These are phyloP conservation scores for Cherax quadricarinatus DNA, from an alignment of 1,140 invertebrate genomes.

Conservation along the genomic window DNA sequence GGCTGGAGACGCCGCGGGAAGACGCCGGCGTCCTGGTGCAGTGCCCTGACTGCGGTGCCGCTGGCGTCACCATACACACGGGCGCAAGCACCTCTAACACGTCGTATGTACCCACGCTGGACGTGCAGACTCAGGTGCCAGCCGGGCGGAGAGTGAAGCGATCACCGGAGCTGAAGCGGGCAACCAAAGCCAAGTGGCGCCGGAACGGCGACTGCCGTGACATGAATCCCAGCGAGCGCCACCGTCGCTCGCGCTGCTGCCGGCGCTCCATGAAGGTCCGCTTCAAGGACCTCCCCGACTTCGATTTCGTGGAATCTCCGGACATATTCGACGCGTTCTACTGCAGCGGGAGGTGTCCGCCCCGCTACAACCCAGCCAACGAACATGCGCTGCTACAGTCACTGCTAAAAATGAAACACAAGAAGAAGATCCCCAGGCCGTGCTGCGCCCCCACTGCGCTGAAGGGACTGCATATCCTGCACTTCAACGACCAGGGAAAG, in stretches of 20 bases:
- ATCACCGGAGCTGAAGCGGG: constrained; percentile 35
- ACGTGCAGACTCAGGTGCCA: constrained; percentile 55
- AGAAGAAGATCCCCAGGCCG: constrained; percentile 49
- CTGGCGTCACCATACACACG: constrained; percentile 61
- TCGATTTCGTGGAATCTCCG: constrained; percentile 54
- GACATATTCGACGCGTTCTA: constrained; percentile 52
- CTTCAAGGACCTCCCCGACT: constrained; percentile 57
- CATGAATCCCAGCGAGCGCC: constrained; percentile 27
- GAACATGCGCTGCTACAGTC: constrained; percentile 57
- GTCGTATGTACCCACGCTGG: constrained; percentile 56
- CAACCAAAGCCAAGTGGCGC: constrained; percentile 52
- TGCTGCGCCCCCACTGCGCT: constrained; percentile 61
- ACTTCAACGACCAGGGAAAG: constrained; percentile 37
- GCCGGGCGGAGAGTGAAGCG: constrained; percentile 54
- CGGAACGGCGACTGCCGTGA: constrained; percentile 50
- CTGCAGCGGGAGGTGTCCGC: constrained; percentile 55
- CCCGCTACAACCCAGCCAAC: constrained; percentile 59
- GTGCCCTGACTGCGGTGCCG: constrained; percentile 56
- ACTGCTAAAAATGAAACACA: constrained; percentile 51
- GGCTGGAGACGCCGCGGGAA: constrained; percentile 42
- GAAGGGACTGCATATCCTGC: constrained; percentile 43
- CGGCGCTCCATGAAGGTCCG: constrained; percentile 61
- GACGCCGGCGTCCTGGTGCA: constrained; percentile 56
- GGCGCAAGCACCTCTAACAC: constrained; percentile 53
- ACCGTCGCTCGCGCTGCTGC: constrained; percentile 49